Conservation (phyloP, 2,888 invertebrate species). For the Acleris emargana region DNA sequence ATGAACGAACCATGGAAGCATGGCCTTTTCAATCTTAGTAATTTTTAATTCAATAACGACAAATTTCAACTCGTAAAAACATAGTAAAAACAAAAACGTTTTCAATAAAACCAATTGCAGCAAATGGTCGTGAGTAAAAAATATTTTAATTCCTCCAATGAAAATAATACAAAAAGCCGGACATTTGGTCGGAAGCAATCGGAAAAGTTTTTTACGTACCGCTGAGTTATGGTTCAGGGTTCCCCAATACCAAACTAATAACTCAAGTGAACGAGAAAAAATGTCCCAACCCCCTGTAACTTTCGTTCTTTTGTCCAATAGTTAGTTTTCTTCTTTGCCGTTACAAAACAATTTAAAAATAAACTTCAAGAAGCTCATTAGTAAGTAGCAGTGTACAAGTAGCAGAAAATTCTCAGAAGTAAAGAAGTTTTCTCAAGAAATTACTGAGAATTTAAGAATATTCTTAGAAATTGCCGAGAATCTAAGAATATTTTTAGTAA, state of each 20-base stretch:
- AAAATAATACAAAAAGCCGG: constrained; percentile 10
- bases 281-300: constrained; percentile 22
- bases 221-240: constrained; percentile 40
- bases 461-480: too few species aligned
- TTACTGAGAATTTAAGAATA: too few species aligned
- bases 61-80: neutral
- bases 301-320: constrained; percentile 11
- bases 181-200: constrained; percentile 17
- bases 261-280: constrained; percentile 39
- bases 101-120: constrained; percentile 13
- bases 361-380: neutral
- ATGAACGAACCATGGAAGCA: too few species aligned
- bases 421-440: too few species aligned
- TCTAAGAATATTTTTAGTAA: too few species aligned
- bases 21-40: too few species aligned
- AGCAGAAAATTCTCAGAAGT: too few species aligned
- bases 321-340: neutral
- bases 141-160: constrained; percentile 23
- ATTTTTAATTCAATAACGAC: too few species aligned
- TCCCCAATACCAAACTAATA: constrained; percentile 42
- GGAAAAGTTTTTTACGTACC: constrained; percentile 31
- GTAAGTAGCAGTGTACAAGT: too few species aligned
- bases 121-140: constrained; percentile 10
- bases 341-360: neutral
- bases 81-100: neutral